phyloP scores from a whole-genome alignment of 2,888 invertebrate species.

The Oegoconia quadripuncta region DNA sequence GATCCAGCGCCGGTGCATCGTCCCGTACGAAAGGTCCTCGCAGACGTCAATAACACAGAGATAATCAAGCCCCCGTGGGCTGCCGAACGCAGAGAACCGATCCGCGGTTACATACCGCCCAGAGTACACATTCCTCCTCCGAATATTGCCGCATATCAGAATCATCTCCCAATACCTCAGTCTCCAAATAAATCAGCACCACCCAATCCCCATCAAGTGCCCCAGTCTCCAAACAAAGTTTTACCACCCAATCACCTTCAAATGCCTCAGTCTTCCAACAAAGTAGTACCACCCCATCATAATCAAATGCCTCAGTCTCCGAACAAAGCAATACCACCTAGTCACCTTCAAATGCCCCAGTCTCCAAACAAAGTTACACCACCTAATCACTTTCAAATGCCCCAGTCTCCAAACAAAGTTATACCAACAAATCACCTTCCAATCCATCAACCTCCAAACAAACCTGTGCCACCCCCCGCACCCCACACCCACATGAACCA shows the following conservation, averaged over 20 bases:
- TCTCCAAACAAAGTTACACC: constrained; percentile 11
- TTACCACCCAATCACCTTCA: constrained; percentile 11
- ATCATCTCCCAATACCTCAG: constrained; percentile 12
- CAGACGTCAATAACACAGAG: constrained; percentile 48
- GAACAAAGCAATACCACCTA: constrained; percentile 8
- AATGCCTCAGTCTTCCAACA: constrained; percentile 8
- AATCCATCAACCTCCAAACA: constrained; percentile 10
- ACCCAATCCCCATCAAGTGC: too few species aligned
- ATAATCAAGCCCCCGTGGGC: constrained; percentile 67
- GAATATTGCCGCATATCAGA: constrained; percentile 8
- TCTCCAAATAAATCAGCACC: constrained; percentile 13
- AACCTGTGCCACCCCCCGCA: constrained; percentile 8
- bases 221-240: constrained; percentile 12
- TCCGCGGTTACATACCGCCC: constrained; percentile 74
- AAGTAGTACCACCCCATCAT: too few species aligned
- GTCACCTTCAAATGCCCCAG: constrained; percentile 11
- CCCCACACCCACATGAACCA: constrained; percentile 20
- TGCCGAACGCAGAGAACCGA: constrained; percentile 35
- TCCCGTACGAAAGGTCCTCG: constrained; percentile 28
- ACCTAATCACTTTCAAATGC: constrained; percentile 11
- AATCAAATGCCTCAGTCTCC: too few species aligned
- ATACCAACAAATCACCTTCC: constrained; percentile 11
- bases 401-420: constrained; percentile 11
- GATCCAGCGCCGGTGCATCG: constrained; percentile 41
- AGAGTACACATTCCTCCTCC: constrained; percentile 11